Base-by-base conservation (phyloP, 2,797 vertebrate species). In the Aeoliscus strigatus region DNA sequence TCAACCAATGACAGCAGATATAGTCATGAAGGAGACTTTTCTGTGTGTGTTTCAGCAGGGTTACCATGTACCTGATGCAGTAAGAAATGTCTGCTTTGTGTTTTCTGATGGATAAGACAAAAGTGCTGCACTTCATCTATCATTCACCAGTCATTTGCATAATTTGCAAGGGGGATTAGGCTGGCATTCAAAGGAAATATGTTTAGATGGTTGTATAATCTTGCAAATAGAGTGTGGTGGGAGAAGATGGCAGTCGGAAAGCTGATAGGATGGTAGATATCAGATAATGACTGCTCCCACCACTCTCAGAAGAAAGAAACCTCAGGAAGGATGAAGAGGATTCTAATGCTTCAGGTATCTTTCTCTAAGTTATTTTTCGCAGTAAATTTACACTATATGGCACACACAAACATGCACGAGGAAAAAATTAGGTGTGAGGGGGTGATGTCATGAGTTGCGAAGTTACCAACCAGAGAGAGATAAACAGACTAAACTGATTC, bases 101-200 rank as follows among this genome's bases (percentile, higher is more conserved):
- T 14, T 10, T 53, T 23, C 21, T 44, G 23, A 55, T 36, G 9
- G 11, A 48, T 38, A 10, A 29, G 54, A 51, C 5, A 17, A 24
- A 52, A 53, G 31, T 7, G 43, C 9, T 30, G 15, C 8, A 36
- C 15, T 46, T 29, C 11, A 39, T 47, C 18, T 18, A 32, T 44
- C 31, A 34, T 9, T 38, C 34, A 29, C 2, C 15, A 14, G 23
- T 28, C 39, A 44, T 28, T 8, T 30, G 13, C 4, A 35, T 4
- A 30, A 24, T 44, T 36, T 35, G 21, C 16, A 13, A n/a, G n/a
- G 15, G 21, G 34, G 43, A 33, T 40, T 10, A 39, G 27, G 26
- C n/a, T 29, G 35, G 21, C 16, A 33, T 17, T 53, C n/a, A 27
- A 16, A 40, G 16, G 13, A 12, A 9, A 36, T 26, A 24, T 28